Conservation (phyloP, 1,140 invertebrate species). For the Drosophila prosaltans region DNA sequence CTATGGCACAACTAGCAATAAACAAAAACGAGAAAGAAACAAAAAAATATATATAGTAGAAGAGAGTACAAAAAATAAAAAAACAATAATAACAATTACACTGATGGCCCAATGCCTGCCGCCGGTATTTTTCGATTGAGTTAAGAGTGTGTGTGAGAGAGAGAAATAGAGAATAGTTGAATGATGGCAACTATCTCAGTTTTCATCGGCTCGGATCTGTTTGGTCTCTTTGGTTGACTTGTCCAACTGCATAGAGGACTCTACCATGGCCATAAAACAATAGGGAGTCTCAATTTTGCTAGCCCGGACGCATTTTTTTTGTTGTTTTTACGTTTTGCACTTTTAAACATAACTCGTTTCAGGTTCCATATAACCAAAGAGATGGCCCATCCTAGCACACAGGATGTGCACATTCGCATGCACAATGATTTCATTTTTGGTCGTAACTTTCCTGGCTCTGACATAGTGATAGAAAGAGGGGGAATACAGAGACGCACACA, state of each 20-base stretch:
- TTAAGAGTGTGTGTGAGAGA: constrained; percentile 43
- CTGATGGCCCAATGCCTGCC: constrained; percentile 62
- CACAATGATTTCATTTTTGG: constrained; percentile 50
- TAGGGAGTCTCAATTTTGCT: not conserved
- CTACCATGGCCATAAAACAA: constrained; percentile 2
- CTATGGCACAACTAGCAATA: constrained; percentile 22
- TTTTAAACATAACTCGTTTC: constrained; percentile 7
- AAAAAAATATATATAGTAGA: constrained; percentile 20
- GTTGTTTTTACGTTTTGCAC: not conserved
- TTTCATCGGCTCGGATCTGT: not conserved
- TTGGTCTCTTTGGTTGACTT: constrained; percentile 11
- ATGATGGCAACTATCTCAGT: constrained; percentile 15
- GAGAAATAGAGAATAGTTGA: constrained; percentile 54
- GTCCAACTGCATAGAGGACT: constrained; percentile 17
- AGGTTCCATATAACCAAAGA: constrained; percentile 19
- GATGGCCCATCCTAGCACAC: constrained; percentile 41
- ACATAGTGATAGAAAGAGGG: not conserved
- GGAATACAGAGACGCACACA: not conserved
- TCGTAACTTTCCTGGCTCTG: constrained; percentile 65
- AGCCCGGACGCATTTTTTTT: constrained; percentile 4
- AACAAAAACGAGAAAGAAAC: constrained; percentile 44
- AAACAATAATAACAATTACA: constrained; percentile 76
- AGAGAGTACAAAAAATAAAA: constrained; percentile 11
- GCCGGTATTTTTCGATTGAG: constrained; percentile 20
- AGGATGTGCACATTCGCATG: constrained; percentile 46